These are phyloP conservation scores for Fistularia tabacaria DNA, from an alignment of 2,797 vertebrate genomes.

Conservation along the genomic window DNA sequence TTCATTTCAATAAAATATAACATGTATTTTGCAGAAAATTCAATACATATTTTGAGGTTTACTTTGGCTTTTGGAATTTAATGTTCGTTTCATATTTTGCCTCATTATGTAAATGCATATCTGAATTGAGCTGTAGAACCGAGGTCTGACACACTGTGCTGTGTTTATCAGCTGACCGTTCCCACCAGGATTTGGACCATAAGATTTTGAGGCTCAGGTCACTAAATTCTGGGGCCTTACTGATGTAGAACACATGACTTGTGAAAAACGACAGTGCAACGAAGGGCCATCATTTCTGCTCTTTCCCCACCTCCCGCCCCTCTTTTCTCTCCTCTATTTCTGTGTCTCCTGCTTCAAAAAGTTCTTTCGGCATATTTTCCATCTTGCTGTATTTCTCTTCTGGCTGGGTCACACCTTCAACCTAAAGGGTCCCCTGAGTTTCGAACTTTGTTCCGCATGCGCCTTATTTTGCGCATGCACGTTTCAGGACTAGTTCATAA, in stretches of 20 bases:
- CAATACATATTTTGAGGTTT: no score
- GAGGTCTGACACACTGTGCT: no score
- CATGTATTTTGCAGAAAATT: no score
- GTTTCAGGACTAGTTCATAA: not conserved
- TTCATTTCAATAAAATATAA: no score
- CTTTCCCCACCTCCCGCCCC: constrained; percentile 7
- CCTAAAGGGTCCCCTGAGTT: constrained; percentile 20
- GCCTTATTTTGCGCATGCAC: constrained; percentile 7
- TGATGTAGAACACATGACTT: constrained; percentile 60
- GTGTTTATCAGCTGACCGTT: no score
- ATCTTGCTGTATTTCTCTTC: constrained; percentile 39
- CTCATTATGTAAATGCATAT: no score
- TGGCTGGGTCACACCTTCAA: constrained; percentile 53
- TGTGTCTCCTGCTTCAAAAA: constrained; percentile 38
- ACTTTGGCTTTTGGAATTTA: no score
- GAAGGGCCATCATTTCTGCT: constrained; percentile 35
- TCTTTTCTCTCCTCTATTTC: constrained; percentile 30
- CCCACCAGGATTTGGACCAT: no score
- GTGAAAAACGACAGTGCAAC: constrained; percentile 24
- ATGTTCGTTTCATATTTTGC: not conserved
- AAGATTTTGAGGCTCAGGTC: not conserved
- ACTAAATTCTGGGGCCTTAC: not conserved
- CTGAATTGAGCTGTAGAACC: no score
- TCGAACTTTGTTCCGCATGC: not conserved
- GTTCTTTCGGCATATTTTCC: constrained; percentile 57